These are phyloP conservation scores for Callionymus lyra DNA, from an alignment of 2,113 vertebrate genomes.

Conservation along the genomic window DNA sequence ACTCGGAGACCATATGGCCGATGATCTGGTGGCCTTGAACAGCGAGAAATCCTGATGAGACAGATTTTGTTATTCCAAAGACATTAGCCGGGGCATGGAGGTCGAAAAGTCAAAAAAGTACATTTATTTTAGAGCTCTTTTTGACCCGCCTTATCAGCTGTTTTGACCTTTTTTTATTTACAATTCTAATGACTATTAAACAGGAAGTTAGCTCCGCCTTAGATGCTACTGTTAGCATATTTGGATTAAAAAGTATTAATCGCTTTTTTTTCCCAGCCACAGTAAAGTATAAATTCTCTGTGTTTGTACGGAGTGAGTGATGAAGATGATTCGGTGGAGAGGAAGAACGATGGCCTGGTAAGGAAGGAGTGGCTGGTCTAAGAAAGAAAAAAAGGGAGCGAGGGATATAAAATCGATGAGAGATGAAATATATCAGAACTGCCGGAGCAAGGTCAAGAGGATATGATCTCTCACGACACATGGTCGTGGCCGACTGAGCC, in stretches of 20 bases:
- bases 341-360: constrained; percentile 44
- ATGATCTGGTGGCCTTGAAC: constrained; percentile 18
- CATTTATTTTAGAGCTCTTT: too few relatives aligned
- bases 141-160: too few relatives aligned
- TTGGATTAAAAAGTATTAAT: too few relatives aligned
- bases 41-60: constrained; percentile 48
- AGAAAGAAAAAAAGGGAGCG: constrained; percentile 11
- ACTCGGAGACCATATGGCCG: constrained; percentile 22
- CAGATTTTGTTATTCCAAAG: constrained; percentile 42
- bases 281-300: constrained; percentile 58
- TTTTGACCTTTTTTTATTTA: too few relatives aligned
- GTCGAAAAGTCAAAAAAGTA: constrained; percentile 23
- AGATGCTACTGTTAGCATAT: too few relatives aligned
- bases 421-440: constrained; percentile 68
- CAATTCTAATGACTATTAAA: too few relatives aligned
- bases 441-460: constrained; percentile 72
- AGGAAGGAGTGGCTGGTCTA: constrained; percentile 34
- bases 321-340: constrained; percentile 60
- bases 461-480: constrained; percentile 65
- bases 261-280: constrained; percentile 30
- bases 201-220: too few relatives aligned
- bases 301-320: constrained; percentile 59
- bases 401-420: constrained; percentile 65
- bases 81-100: constrained; percentile 34
- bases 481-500: constrained; percentile 51